Evolutionary conservation across 2,888 invertebrate species (phyloP).

Genomic region (Xestobium rufovillosum): DNA sequence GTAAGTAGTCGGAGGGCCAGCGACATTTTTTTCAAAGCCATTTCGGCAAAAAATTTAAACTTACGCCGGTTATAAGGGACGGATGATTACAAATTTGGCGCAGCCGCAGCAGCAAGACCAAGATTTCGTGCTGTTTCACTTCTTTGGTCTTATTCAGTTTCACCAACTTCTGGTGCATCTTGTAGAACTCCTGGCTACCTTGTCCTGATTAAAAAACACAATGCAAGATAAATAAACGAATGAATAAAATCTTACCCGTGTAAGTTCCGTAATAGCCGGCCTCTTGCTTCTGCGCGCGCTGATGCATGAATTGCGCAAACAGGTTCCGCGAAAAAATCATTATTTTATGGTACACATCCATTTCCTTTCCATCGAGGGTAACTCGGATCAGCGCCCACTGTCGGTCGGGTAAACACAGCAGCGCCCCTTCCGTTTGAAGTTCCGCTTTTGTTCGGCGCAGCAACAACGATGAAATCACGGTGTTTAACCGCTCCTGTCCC

Average conservation of each 20-base stretch:
- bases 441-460: constrained; percentile 83
- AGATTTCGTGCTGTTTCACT: constrained; percentile 54
- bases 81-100: constrained; percentile 89
- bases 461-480: constrained; percentile 77
- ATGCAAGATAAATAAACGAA: too few relatives aligned
- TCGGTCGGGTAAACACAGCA: constrained; percentile 57
- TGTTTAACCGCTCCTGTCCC: constrained; percentile 73
- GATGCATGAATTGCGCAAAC: constrained; percentile 69
- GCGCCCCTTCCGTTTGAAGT: constrained; percentile 55
- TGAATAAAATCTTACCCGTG: too few relatives aligned
- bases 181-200: constrained; percentile 48
- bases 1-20: too few relatives aligned
- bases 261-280: too few relatives aligned
- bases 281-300: constrained; percentile 59
- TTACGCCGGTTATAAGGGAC: constrained; percentile 63
- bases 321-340: constrained; percentile 65
- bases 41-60: too few relatives aligned
- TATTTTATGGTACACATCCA: constrained; percentile 69
- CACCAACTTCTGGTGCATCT: constrained; percentile 58
- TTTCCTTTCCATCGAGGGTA: constrained; percentile 59
- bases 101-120: constrained; percentile 75
- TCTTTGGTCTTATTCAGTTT: constrained; percentile 48
- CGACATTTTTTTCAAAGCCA: too few relatives aligned
- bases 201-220: too few relatives aligned
- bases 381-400: constrained; percentile 52